Evolutionary conservation across 2,888 invertebrate species (phyloP).

Genomic region (Oscheius sp.): DNA sequence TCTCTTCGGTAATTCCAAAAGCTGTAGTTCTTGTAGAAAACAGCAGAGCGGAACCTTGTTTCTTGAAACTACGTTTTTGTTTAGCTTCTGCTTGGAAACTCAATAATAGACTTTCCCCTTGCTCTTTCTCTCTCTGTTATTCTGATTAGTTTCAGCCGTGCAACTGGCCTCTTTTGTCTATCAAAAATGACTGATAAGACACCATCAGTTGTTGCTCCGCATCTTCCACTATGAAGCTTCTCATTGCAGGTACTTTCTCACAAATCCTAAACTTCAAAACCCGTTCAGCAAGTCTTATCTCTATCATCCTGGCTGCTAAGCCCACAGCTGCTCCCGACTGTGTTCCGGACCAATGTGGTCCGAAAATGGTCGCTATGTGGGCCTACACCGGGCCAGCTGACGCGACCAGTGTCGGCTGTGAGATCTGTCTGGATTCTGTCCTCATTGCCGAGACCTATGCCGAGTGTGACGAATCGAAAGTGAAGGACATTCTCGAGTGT

Average conservation of each 20-base stretch:
- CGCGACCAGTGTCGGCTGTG: not conserved
- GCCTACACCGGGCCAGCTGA: not conserved
- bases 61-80: too few relatives aligned
- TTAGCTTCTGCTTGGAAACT: too few relatives aligned
- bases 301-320: not conserved
- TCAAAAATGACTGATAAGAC: too few relatives aligned
- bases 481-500: conserved; percentile 9
- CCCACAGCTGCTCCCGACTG: not conserved
- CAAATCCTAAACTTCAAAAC: not conserved
- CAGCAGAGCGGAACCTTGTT: too few relatives aligned
- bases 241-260: not conserved
- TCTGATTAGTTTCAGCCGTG: too few relatives aligned
- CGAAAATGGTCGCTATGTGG: not conserved
- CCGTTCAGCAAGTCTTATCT: not conserved
- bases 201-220: not conserved
- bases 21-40: too few relatives aligned
- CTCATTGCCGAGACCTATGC: conserved; percentile 13
- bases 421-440: conserved; percentile 4
- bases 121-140: too few relatives aligned
- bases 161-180: too few relatives aligned
- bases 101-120: too few relatives aligned
- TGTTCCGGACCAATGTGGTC: not conserved
- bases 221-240: conserved; percentile 2
- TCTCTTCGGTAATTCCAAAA: too few relatives aligned
- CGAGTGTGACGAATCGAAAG: conserved; percentile 17